Base-by-base conservation (phyloP, 2,113 vertebrate species). In the Corythornis madagascariensis region DNA sequence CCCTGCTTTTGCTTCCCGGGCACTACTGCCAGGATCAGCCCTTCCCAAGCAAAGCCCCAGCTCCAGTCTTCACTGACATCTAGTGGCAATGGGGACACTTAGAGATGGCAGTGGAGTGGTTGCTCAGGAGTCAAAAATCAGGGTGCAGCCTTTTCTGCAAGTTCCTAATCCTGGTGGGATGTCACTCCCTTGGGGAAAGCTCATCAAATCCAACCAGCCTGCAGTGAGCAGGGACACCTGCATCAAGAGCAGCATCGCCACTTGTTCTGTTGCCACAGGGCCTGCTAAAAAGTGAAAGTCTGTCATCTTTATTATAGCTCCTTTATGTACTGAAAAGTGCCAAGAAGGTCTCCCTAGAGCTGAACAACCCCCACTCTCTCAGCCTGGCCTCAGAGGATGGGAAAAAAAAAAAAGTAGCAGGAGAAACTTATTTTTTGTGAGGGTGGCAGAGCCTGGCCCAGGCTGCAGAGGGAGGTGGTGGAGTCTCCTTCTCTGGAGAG, bases 61-160 rank as follows among this genome's bases (percentile, higher is more conserved):
- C 65, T 56, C 53, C 53, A 75, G 97, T 94, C 97, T 98, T 90
- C 90, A 89, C 94, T 96, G 97, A 96, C 98, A 97, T 74, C 98
- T 97, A 96, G 97, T 61, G 98, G 97, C 86, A 63, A 16, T 6
- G 56, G 24, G 50, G 53, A 63, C 31, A 7, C 31, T n/a, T 14
- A 2, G 74, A 40, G 52, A 61, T 45, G 56, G 33, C 33, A 16
- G 11, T 2, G 42, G 31, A n/a, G 13, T 10, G 48, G 38, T 55
- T 35, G 73, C 66, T 42, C 10, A 42, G 29, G 3, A 50, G 38
- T 5, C 66, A 6, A 42, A 11, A 24, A 33, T 17, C 2, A 4
- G 47, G 28, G 3, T 50, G 33, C 57, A 85, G 16, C 42, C n/a
- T 35, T 22, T 48, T 20, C 74, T 26, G 64, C 28, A 12, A 35